These are phyloP conservation scores for Catocala sponsa DNA, from an alignment of 2,888 invertebrate species.

Conservation along the genomic window DNA sequence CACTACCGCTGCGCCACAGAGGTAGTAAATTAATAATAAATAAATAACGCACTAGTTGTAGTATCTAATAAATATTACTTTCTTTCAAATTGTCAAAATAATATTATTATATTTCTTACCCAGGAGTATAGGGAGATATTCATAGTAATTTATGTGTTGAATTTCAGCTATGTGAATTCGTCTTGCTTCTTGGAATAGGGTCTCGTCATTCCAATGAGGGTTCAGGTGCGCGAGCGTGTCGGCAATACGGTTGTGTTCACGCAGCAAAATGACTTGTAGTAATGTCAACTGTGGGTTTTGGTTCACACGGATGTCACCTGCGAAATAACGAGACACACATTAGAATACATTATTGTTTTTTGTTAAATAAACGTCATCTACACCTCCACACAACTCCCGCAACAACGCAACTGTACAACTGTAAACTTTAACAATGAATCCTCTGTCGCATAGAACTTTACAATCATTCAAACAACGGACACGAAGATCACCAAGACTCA, in stretches of 20 bases:
- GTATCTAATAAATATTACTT: too few relatives aligned
- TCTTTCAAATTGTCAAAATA: too few relatives aligned
- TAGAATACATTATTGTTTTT: too few relatives aligned
- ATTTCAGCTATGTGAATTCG: constrained; percentile 91
- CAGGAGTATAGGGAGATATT: constrained; percentile 92
- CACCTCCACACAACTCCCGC: too few relatives aligned
- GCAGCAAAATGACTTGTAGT: constrained; percentile 90
- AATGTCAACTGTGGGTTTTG: constrained; percentile 92
- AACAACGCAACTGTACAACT: too few relatives aligned
- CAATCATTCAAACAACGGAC: too few relatives aligned
- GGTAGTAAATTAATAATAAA: too few relatives aligned
- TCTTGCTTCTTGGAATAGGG: constrained; percentile 91
- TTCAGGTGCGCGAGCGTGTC: constrained; percentile 89
- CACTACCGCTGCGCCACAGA: too few relatives aligned
- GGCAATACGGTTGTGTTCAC: constrained; percentile 93
- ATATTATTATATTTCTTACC: constrained; percentile 75
- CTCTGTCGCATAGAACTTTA: too few relatives aligned
- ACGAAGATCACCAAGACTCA: too few relatives aligned
- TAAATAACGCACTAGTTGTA: too few relatives aligned
- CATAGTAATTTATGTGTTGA: constrained; percentile 93
- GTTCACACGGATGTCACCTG: constrained; percentile 91
- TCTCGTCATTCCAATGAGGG: constrained; percentile 93
- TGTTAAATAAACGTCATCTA: neutral
- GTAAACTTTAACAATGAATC: too few relatives aligned
- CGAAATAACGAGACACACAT: constrained; percentile 18